These are phyloP conservation scores for Caenorhabditis sp. DNA, from an alignment of 2,888 invertebrate species.

Conservation along the genomic window DNA sequence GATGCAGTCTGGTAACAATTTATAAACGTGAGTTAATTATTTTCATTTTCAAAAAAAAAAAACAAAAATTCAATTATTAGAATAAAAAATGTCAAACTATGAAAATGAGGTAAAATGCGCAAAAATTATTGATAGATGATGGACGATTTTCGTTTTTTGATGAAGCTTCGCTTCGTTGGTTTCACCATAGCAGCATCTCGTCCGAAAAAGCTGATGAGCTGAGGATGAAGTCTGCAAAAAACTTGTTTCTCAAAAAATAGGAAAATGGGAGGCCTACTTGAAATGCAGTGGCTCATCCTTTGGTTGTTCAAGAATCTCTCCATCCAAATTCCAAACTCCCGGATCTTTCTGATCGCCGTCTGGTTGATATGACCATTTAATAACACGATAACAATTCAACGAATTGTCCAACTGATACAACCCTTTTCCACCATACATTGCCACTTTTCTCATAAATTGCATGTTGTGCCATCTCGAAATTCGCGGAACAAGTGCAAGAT, in stretches of 20 bases:
- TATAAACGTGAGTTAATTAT: neutral
- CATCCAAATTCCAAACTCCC: constrained; percentile 69
- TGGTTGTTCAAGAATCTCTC: constrained; percentile 67
- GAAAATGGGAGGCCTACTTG: constrained; percentile 24
- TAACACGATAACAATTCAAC: constrained; percentile 64
- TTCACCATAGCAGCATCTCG: constrained; percentile 64
- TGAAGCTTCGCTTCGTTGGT: constrained; percentile 57
- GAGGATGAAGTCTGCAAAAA: constrained; percentile 59
- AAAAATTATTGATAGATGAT: constrained; percentile 51
- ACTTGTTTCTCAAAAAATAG: neutral
- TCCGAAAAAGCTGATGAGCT: constrained; percentile 68
- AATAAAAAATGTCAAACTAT: neutral
- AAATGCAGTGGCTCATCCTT: constrained; percentile 63
- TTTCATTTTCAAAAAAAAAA: neutral
- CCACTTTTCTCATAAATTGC: constrained; percentile 66
- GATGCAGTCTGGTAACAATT: neutral
- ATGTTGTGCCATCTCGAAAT: constrained; percentile 66
- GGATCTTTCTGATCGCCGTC: constrained; percentile 51
- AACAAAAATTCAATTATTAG: neutral
- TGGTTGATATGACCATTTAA: constrained; percentile 65
- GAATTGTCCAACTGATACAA: constrained; percentile 52
- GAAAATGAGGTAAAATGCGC: neutral
- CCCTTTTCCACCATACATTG: constrained; percentile 68
- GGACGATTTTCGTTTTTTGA: constrained; percentile 56
- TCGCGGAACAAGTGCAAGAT: constrained; percentile 62